Conservation (phyloP, 2,888 invertebrate species). For the Polylopha cassiicola region DNA sequence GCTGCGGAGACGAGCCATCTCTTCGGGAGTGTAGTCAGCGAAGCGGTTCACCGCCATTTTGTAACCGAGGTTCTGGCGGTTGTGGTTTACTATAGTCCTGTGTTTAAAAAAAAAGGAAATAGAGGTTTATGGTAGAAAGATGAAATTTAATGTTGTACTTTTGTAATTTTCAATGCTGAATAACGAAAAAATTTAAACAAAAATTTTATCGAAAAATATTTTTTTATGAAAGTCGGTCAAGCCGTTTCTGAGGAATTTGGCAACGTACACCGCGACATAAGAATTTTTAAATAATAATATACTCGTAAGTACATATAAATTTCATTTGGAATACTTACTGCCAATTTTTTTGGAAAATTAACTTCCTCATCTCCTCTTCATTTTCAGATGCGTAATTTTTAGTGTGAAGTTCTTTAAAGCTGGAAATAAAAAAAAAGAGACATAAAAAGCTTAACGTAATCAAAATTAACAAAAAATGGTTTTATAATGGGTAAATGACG, state of each 20-base stretch:
- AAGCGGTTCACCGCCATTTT: conserved; percentile 42
- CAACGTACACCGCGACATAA: no score
- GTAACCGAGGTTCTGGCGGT: conserved; percentile 38
- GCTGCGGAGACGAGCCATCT: conserved; percentile 31
- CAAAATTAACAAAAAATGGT: no score
- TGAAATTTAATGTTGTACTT: no score
- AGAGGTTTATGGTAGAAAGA: no score
- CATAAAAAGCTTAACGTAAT: no score
- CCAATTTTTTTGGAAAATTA: conserved; percentile 43
- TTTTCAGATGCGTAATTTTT: conserved; percentile 31
- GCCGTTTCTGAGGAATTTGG: no score
- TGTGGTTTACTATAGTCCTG: conserved; percentile 39
- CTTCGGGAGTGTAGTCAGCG: conserved; percentile 38
- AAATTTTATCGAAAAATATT: no score
- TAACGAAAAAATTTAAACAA: no score
- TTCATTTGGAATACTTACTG: conserved; percentile 29
- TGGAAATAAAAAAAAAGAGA: conserved; percentile 27
- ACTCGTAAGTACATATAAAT: not conserved
- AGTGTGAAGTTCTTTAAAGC: conserved; percentile 37
- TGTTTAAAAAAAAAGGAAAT: conserved; percentile 8
- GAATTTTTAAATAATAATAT: no score
- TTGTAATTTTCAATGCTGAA: no score
- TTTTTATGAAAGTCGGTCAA: no score
- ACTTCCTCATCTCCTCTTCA: conserved; percentile 38
- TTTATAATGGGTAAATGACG: no score